A percentile compares a stretch with the other conserved stretches of the same genome.
phyloP scores from a whole-genome alignment of 2,113 vertebrate genomes.

The Tichodroma muraria region DNA sequence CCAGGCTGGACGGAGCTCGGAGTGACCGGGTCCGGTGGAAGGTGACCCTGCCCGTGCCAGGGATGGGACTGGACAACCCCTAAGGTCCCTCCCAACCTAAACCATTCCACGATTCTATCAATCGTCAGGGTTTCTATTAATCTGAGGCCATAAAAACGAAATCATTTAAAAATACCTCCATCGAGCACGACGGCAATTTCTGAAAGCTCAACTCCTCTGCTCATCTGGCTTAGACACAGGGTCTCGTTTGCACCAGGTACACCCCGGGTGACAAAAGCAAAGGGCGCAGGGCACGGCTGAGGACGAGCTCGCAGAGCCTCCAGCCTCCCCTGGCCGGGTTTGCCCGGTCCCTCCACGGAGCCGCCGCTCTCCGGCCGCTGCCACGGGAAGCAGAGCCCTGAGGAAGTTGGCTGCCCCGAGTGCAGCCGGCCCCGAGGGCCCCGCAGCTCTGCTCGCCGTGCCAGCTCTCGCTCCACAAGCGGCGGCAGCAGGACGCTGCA shows the following conservation, averaged over 20 bases:
- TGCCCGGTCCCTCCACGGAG: background rate
- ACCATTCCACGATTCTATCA: background rate
- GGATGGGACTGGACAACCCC: no score
- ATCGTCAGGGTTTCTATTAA: background rate
- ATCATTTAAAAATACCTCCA: rapidly evolving
- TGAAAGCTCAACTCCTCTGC: background rate
- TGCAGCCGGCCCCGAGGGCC: background rate
- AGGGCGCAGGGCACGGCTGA: background rate
- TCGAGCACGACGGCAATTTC: rapidly evolving
- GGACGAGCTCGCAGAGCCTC: background rate
- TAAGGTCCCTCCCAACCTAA: background rate
- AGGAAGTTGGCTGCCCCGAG: background rate
- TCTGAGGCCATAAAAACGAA: background rate
- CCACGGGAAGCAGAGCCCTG: background rate
- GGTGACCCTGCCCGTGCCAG: background rate
- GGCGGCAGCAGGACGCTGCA: background rate
- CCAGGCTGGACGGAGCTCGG: background rate
- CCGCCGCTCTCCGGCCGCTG: no score
- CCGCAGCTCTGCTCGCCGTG: background rate
- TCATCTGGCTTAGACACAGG: rapidly evolving
- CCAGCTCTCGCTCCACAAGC: background rate
- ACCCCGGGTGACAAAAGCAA: rapidly evolving
- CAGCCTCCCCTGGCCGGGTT: background rate
- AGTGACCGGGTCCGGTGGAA: rapidly evolving
- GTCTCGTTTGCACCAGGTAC: rapidly evolving